Base-by-base conservation (phyloP, 2,113 vertebrate species). In the Cephalopterus ornatus region DNA sequence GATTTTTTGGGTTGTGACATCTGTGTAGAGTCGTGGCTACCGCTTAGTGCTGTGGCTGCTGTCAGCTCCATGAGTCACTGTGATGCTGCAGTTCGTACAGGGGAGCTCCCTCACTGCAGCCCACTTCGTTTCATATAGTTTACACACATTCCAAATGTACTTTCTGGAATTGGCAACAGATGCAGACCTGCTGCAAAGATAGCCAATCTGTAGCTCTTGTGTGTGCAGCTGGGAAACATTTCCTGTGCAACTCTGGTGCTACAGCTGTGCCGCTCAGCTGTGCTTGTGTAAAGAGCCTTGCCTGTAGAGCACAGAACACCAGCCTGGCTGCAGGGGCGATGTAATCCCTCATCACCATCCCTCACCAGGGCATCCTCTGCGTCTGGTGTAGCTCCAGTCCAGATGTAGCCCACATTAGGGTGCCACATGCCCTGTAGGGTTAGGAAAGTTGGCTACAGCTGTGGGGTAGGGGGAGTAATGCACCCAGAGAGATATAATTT, bases 201-300 rank as follows among this genome's bases (percentile, higher is more conserved):
- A 32, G 30, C 8, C 15, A 11, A 5, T 9, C 37, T 81, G 35
- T 33, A 88, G 74, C 10, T 62, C n/a, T 62, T 35, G 61, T 4
- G 1, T 61, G 41, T 2, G 9, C 62, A 66, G 8, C 30, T 50
- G 42, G 35, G 30, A 50, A 61, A 22, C 4, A 14, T 32, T 6
- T 22, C 33, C n/a, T 50, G 3, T 12, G 41, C 30, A 32, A 1
- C 23, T 11, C 68, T 41, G 2, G 4, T 23, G 39, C 28, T 28
- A 5, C 1, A 11, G 19, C 7, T 23, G 11, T 5, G 55, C 52
- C 1, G 0, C 15, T 39, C 0, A 0, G 17, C 33, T 18, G 42
- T 16, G 79, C 27, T 42, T 3, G 1, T 4, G 11, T 28, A 14
- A 50, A 22, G 77, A 2, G n/a, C 39, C 63, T 35, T 67, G 55